A percentile compares a stretch with the other conserved stretches of the same genome.
Conservation (phyloP, 2,113 vertebrate genomes). For the Craseonycteris thonglongyai region DNA sequence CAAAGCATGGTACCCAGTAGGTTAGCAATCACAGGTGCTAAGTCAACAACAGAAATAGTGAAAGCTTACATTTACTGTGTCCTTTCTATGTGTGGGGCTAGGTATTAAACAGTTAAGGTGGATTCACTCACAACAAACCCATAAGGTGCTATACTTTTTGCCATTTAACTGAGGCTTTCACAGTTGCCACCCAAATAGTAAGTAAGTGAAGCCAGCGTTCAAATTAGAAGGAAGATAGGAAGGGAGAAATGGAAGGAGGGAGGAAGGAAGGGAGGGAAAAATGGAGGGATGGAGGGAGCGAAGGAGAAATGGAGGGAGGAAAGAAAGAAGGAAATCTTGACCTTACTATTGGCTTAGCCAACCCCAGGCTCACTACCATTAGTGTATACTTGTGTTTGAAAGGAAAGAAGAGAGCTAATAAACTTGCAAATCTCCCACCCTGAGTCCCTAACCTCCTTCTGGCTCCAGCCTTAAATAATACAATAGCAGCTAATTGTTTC, state of each 20-base stretch:
- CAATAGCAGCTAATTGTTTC: slow-evolving; percentile 62
- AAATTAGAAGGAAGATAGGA: not conserved
- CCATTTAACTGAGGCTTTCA: slow-evolving; percentile 28
- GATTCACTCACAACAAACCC: not conserved
- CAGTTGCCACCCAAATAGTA: slow-evolving; percentile 16
- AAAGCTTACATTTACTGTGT: not conserved
- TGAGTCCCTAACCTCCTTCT: slow-evolving; percentile 21
- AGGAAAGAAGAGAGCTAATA: slow-evolving; percentile 53
- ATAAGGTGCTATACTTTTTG: not conserved
- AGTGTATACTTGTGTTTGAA: slow-evolving; percentile 41
- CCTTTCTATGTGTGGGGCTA: not conserved
- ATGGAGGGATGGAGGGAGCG: not conserved
- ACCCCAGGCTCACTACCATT: slow-evolving; percentile 22
- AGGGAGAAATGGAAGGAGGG: not conserved
- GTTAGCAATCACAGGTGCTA: not conserved
- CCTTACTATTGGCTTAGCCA: slow-evolving; percentile 49
- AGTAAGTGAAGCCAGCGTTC: not conserved
- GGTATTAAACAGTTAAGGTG: not conserved
- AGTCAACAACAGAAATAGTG: not conserved
- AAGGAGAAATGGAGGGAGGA: slow-evolving; percentile 30
- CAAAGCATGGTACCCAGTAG: not conserved
- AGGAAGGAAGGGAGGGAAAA: not conserved
- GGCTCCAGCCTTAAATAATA: slow-evolving; percentile 46
- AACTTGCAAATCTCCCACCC: slow-evolving; percentile 49
- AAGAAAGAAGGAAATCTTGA: slow-evolving; percentile 51